These are phyloP conservation scores for Protonemura montana DNA, from an alignment of 2,888 invertebrate species.

Conservation along the genomic window DNA sequence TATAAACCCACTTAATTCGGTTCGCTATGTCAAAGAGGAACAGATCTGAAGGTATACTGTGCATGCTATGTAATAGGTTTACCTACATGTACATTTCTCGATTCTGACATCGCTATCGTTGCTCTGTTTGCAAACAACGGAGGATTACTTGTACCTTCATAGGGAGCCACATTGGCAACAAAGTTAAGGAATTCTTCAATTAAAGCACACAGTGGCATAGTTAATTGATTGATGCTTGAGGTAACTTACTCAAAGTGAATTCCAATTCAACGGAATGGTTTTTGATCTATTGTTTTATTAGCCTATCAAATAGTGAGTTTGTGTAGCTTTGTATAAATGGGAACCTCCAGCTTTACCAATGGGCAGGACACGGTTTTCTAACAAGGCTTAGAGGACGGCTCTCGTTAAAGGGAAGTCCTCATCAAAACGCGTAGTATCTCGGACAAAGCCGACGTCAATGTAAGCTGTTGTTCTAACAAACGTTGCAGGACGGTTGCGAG, in stretches of 20 bases:
- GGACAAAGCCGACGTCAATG: conserved; percentile 24
- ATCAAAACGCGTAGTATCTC: conserved; percentile 20
- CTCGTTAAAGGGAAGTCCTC: not conserved
- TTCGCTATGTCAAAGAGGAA: not conserved
- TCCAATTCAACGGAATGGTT: not conserved
- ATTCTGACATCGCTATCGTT: not conserved
- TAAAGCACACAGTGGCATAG: not conserved
- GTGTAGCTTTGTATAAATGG: not conserved
- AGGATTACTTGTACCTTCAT: not conserved
- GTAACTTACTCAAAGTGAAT: not conserved
- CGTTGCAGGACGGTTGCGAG: not conserved
- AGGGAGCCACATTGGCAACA: not conserved
- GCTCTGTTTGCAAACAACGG: not conserved
- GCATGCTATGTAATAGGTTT: no score
- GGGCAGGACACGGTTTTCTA: not conserved
- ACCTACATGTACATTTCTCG: not conserved
- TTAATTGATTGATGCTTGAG: conserved; percentile 12
- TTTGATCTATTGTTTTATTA: not conserved
- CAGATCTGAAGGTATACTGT: not conserved
- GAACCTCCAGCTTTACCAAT: not conserved
- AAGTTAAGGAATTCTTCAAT: not conserved
- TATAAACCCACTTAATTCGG: not conserved
- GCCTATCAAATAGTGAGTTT: not conserved
- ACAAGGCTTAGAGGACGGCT: not conserved
- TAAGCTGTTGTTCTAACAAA: conserved; percentile 17